Conservation (phyloP, 2,888 invertebrate genomes). For the Tortricodes alternella region DNA sequence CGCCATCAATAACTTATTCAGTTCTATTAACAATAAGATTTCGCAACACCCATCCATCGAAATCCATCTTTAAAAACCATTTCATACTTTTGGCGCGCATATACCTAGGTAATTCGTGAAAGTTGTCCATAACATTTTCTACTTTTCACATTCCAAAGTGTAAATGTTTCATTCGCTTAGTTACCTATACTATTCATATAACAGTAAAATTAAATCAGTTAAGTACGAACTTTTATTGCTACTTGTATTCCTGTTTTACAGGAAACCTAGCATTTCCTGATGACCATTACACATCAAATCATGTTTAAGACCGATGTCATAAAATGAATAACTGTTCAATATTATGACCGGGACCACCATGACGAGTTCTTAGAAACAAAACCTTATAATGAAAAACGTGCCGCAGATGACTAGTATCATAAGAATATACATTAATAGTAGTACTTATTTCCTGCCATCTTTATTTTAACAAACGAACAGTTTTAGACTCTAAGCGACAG, state of each 20-base stretch:
- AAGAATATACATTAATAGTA: too few species aligned
- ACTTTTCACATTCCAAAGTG: too few species aligned
- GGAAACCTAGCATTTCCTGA: not conserved
- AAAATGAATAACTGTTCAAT: not conserved
- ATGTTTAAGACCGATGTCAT: not conserved
- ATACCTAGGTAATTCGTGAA: too few species aligned
- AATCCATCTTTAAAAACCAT: too few species aligned
- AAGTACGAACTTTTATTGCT: not conserved
- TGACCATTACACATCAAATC: not conserved
- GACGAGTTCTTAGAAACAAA: not conserved
- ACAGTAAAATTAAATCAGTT: not conserved
- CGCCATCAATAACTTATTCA: too few species aligned
- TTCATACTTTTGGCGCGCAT: too few species aligned
- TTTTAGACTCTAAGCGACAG: not conserved
- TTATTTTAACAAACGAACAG: not conserved
- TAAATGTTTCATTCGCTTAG: not conserved
- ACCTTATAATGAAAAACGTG: constrained; percentile 3
- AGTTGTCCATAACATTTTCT: too few species aligned
- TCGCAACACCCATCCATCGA: too few species aligned
- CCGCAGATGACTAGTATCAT: not conserved
- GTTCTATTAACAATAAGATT: too few species aligned
- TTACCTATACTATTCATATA: not conserved
- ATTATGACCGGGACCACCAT: constrained; percentile 14
- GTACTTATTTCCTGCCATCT: too few species aligned
- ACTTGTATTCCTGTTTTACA: not conserved